Evolutionary conservation across 2,888 invertebrate genomes (phyloP), one percentile per base, ranked within the genome.

Genomic region (Drosophila neonasuta): DNA sequence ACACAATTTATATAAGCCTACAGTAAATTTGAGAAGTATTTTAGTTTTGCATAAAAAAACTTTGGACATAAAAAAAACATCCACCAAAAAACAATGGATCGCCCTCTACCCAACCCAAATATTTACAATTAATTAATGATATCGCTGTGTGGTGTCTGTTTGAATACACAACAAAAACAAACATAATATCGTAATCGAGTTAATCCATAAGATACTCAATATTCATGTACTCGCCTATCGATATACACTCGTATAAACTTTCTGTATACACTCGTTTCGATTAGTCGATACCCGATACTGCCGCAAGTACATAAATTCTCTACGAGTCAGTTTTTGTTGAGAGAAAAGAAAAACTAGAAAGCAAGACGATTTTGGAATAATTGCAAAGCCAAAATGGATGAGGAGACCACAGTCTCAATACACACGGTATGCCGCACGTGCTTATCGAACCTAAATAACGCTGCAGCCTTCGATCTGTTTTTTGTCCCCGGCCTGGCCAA

Each of bases 371-470:
- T 41, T n/a, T 10, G 15, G n/a, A 46, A 32, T 17, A 66, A 39
- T 48, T 51, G 10, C 5, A 2, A 2, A 13, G 2, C 4, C 34
- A 61, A 61, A 56, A 79, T 88, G 78, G 63, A 75, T 11, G 64
- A 65, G 44, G 42, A 60, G n/a, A 65, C 50, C 46, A 59, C 56
- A 29, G 63, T 54, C 56, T 75, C 75, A 9, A 46, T 56, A 29
- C 61, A 88, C 44, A 71, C 85, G 46, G 77, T 88, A 56, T 90
- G 90, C 56, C 90, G 90, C 36, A 90, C 88, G 13, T 90, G 90
- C 39, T 63, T 90, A 44, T 71, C 82, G 42, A 71, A 72, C 41
- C 42, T 89, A 41, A 63, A 87, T 49, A 68, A 73, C 49, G 74
- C 66, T n/a, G 70, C 51, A 46, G 69, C 76, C 1, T 85, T 84